These are phyloP conservation scores for Chitala chitala DNA, from an alignment of 2,113 vertebrate species.

Conservation along the genomic window DNA sequence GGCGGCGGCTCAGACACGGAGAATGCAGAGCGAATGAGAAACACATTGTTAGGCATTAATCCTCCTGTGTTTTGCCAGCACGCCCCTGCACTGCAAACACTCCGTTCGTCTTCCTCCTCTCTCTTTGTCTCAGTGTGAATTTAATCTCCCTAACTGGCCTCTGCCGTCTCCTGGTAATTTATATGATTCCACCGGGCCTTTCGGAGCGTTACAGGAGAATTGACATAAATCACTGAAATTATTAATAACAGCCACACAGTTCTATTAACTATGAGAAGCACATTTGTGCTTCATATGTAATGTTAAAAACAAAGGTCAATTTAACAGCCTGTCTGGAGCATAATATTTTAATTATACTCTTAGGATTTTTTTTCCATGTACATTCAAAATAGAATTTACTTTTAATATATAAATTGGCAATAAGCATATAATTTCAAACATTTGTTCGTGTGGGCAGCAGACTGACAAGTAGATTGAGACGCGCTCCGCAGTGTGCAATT, in stretches of 20 bases:
- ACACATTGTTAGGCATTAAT: constrained; percentile 10
- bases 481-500: neutral
- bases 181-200: neutral
- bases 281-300: neutral
- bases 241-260: neutral
- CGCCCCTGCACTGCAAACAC: neutral
- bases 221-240: neutral
- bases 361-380: too few species aligned
- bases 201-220: neutral
- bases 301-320: neutral
- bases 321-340: neutral
- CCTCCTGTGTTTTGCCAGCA: neutral
- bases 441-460: constrained; percentile 4
- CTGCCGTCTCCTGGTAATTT: constrained; percentile 7
- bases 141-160: neutral
- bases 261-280: constrained; percentile 3
- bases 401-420: neutral
- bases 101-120: constrained; percentile 1
- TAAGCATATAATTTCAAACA: neutral
- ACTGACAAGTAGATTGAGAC: too few species aligned
- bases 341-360: neutral
- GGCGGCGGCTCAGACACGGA: too few species aligned
- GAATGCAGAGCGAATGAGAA: constrained; percentile 14
- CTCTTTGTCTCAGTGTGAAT: neutral
- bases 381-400: neutral